Percentiles rank a stretch among this genome's conserved stretches.
Conservation (phyloP, 2,113 vertebrate species). For the Grammomys dolichurus region DNA sequence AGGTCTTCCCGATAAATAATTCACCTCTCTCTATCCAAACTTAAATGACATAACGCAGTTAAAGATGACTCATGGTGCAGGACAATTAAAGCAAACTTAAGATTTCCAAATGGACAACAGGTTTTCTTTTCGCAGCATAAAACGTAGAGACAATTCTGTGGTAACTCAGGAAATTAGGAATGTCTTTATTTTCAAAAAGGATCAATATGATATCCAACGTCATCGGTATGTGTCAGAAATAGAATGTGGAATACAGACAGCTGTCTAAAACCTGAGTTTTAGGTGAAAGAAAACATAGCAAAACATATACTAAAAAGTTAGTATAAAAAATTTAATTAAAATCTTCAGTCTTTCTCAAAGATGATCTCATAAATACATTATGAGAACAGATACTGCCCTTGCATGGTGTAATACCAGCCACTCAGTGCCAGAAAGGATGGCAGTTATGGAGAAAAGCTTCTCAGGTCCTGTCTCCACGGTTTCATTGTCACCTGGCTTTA, state of each 20-base stretch:
- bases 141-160: neutral
- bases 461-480: neutral
- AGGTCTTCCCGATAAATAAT: neutral
- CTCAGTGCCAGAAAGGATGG: neutral
- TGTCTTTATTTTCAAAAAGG: constrained; percentile 46
- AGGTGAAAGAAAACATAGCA: neutral
- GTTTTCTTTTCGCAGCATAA: constrained; percentile 27
- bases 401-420: neutral
- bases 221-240: neutral
- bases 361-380: neutral
- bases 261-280: constrained; percentile 21
- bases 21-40: neutral
- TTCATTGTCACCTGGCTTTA: constrained; percentile 16
- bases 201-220: neutral
- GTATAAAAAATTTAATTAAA: neutral
- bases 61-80: constrained; percentile 22
- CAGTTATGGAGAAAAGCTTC: neutral
- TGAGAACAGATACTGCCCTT: neutral
- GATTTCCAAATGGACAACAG: neutral
- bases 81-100: constrained; percentile 6
- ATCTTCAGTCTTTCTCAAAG: constrained; percentile 27
- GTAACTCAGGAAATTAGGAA: neutral
- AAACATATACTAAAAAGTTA: neutral
- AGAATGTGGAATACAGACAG: neutral
- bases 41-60: constrained; percentile 1